Percentiles rank a stretch among this genome's conserved stretches.
These are phyloP conservation scores for Labeo rohita DNA, from an alignment of 2,113 vertebrate species.

Conservation along the genomic window DNA sequence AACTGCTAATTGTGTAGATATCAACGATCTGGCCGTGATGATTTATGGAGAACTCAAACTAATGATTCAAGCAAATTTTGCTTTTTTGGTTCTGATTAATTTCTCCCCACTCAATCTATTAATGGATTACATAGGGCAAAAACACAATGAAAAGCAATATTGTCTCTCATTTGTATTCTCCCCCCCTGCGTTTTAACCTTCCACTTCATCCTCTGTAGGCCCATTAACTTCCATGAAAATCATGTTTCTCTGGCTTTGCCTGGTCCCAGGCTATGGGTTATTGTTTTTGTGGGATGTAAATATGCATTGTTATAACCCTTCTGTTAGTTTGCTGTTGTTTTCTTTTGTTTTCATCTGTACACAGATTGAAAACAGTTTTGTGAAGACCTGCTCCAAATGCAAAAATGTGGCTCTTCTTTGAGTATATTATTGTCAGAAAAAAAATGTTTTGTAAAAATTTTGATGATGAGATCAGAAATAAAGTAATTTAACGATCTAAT, in stretches of 20 bases:
- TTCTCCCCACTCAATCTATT: constrained; percentile 27
- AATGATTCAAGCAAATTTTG: constrained; percentile 45
- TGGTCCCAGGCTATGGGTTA: constrained; percentile 65
- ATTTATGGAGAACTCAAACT: constrained; percentile 40
- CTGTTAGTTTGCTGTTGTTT: constrained; percentile 71
- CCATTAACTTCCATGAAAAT: constrained; percentile 57
- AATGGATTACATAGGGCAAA: constrained; percentile 44
- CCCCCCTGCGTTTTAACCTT: constrained; percentile 11
- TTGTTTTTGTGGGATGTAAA: constrained; percentile 74
- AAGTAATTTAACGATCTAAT: constrained; percentile 78
- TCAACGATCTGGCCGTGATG: constrained; percentile 9
- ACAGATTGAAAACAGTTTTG: constrained; percentile 75
- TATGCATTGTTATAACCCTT: constrained; percentile 74
- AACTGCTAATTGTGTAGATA: constrained; percentile 13
- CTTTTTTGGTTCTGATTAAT: constrained; percentile 27
- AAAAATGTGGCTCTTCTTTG: constrained; percentile 80
- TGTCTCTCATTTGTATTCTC: constrained; percentile 37
- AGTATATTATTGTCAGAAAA: constrained; percentile 84
- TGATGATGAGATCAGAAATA: constrained; percentile 83
- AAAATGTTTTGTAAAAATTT: constrained; percentile 85
- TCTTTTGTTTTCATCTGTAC: constrained; percentile 71
- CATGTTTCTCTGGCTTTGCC: constrained; percentile 53
- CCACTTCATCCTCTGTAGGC: constrained; percentile 37
- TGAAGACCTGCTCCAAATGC: constrained; percentile 78
- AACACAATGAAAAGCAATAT: constrained; percentile 57